Percentiles rank a stretch among this genome's conserved stretches.
Evolutionary conservation across 2,888 invertebrate species (phyloP).

Genomic region (Scaptodrosophila latifasciaeformis): DNA sequence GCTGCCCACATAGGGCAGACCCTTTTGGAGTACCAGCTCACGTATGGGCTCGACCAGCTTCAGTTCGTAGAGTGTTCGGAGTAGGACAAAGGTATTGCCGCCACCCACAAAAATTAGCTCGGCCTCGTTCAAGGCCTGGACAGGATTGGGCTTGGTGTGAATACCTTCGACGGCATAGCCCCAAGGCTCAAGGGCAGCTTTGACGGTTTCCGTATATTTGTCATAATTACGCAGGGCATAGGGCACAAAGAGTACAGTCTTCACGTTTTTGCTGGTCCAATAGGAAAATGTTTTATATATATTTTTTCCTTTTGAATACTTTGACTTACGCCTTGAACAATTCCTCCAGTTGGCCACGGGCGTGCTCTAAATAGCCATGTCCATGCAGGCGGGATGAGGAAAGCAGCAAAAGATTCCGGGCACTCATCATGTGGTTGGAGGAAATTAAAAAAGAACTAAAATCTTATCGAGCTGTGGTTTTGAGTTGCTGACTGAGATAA

Average conservation of each 20-base stretch:
- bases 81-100: conserved; percentile 86
- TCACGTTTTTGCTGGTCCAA: conserved; percentile 78
- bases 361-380: conserved; percentile 80
- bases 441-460: no score
- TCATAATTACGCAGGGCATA: conserved; percentile 83
- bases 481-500: not conserved
- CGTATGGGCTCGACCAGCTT: conserved; percentile 80
- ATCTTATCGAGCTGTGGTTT: not conserved
- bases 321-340: conserved; percentile 78
- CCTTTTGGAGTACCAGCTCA: conserved; percentile 79
- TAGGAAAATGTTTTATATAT: not conserved
- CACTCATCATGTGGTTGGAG: no score
- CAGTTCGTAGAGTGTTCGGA: conserved; percentile 82
- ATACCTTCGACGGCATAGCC: conserved; percentile 81
- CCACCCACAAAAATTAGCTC: conserved; percentile 87
- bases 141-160: conserved; percentile 78
- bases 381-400: conserved; percentile 84
- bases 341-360: conserved; percentile 79
- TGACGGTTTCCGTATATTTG: conserved; percentile 80
- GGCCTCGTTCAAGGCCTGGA: conserved; percentile 78
- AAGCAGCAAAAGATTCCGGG: conserved; percentile 77
- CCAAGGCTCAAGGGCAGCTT: conserved; percentile 79
- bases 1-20: conserved; percentile 84
- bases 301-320: no score
- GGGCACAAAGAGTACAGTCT: conserved; percentile 83